Evolutionary conservation across 2,888 invertebrate species (phyloP).

Genomic region (Lasioglossum lativentre): DNA sequence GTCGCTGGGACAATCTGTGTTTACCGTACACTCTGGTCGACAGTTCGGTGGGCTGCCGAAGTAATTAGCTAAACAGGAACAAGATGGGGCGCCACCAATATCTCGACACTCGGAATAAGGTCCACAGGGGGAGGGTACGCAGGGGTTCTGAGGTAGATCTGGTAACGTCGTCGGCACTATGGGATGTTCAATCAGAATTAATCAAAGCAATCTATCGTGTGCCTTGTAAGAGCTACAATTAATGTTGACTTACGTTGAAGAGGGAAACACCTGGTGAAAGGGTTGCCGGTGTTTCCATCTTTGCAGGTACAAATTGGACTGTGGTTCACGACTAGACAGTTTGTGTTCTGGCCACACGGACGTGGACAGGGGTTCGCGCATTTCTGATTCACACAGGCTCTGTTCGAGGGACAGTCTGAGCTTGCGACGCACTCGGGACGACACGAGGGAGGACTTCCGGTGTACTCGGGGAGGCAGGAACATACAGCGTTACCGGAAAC

Average conservation of each 20-base stretch:
- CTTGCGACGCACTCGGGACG: slow-evolving; percentile 86
- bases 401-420: slow-evolving; percentile 86
- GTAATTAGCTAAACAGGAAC: slow-evolving; percentile 90
- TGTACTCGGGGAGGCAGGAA: slow-evolving; percentile 87
- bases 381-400: slow-evolving; percentile 86
- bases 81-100: slow-evolving; percentile 88
- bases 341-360: slow-evolving; percentile 84
- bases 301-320: slow-evolving; percentile 85
- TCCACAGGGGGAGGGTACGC: slow-evolving; percentile 88
- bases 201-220: neutral
- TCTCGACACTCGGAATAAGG: slow-evolving; percentile 91
- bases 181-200: neutral
- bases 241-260: slow-evolving; percentile 82
- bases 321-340: slow-evolving; percentile 79
- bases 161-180: slow-evolving; percentile 29
- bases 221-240: neutral
- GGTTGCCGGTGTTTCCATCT: slow-evolving; percentile 84
- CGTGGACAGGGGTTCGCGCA: slow-evolving; percentile 87
- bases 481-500: slow-evolving; percentile 88
- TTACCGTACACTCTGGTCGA: slow-evolving; percentile 92
- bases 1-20: slow-evolving; percentile 90
- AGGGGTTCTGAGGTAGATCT: slow-evolving; percentile 73
- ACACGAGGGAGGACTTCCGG: slow-evolving; percentile 86
- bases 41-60: slow-evolving; percentile 91
- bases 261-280: slow-evolving; percentile 81